Evolutionary conservation across 2,797 vertebrate species (phyloP).

Genomic region (Paguma larvata): DNA sequence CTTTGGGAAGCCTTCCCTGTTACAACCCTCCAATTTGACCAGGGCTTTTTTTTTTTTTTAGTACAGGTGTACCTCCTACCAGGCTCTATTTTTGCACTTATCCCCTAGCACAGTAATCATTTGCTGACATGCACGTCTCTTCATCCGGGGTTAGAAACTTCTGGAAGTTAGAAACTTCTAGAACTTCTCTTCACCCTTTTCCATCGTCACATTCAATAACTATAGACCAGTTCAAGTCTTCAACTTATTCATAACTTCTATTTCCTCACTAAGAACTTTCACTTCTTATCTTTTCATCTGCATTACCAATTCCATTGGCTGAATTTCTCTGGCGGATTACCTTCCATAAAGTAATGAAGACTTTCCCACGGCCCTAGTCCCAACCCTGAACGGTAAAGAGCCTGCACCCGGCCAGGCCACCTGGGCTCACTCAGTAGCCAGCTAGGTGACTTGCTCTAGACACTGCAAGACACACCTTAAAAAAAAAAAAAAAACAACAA

Average conservation of each 20-base stretch:
- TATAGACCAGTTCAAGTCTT: not conserved
- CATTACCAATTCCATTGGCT: not conserved
- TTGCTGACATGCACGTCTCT: not conserved
- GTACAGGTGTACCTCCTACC: not conserved
- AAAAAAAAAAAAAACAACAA: slow-evolving; percentile 35
- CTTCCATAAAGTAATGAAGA: not conserved
- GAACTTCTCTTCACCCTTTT: not conserved
- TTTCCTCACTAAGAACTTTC: slow-evolving; percentile 8
- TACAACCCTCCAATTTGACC: not conserved
- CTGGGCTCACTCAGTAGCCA: not conserved
- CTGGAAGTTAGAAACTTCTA: not conserved
- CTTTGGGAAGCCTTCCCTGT: not conserved
- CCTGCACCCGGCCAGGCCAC: not conserved
- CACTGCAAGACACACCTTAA: not conserved
- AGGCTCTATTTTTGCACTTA: not conserved
- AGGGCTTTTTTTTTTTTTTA: not conserved
- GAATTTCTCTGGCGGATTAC: not conserved
- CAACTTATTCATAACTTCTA: not conserved
- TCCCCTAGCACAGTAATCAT: not conserved
- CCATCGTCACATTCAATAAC: not conserved
- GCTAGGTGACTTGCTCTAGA: not conserved
- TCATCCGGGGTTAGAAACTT: not conserved
- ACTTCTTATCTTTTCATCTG: not conserved
- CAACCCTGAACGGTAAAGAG: not conserved
- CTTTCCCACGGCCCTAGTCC: not conserved